A percentile compares a stretch with the other conserved stretches of the same genome.
Evolutionary conservation across 2,797 vertebrate genomes (phyloP).

Genomic region (Erithacus rubecula): DNA sequence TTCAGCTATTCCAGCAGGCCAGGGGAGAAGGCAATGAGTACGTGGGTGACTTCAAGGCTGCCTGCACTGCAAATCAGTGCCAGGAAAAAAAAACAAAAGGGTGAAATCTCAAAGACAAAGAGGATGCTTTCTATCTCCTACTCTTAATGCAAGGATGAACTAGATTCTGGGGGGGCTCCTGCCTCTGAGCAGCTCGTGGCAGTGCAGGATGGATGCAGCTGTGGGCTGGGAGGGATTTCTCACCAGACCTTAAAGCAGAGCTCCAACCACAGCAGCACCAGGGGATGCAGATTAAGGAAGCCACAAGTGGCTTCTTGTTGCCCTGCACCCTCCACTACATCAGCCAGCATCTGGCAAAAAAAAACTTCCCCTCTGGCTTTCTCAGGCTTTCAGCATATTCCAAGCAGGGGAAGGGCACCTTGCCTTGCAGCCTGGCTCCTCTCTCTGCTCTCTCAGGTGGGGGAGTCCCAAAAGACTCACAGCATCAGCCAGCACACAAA

Average conservation of each 20-base stretch:
- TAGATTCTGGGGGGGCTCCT: not conserved
- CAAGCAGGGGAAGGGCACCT: conserved; percentile 20
- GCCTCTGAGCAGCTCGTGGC: not conserved
- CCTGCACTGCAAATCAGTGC: not conserved
- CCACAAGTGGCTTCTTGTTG: conserved; percentile 30
- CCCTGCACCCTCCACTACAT: not conserved
- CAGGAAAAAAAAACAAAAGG: not conserved
- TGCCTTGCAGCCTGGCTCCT: not conserved
- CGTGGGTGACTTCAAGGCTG: rapidly evolving
- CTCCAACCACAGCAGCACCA: not conserved
- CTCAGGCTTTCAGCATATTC: conserved; percentile 16
- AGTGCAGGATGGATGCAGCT: not conserved
- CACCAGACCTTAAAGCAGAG: not conserved
- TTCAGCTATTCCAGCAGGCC: not conserved
- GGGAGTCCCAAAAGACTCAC: not conserved
- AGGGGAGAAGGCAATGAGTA: not conserved
- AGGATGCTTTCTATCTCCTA: not conserved
- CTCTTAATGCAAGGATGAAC: not conserved
- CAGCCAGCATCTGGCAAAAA: conserved; percentile 24
- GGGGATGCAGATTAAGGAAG: not conserved
- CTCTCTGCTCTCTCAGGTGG: not conserved
- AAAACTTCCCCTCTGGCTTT: conserved; percentile 18
- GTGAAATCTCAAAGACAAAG: not conserved
- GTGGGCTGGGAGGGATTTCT: not conserved
- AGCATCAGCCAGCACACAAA: not conserved